phyloP scores from a whole-genome alignment of 2,113 vertebrate genomes.

The Genyomyrus donnyi region DNA sequence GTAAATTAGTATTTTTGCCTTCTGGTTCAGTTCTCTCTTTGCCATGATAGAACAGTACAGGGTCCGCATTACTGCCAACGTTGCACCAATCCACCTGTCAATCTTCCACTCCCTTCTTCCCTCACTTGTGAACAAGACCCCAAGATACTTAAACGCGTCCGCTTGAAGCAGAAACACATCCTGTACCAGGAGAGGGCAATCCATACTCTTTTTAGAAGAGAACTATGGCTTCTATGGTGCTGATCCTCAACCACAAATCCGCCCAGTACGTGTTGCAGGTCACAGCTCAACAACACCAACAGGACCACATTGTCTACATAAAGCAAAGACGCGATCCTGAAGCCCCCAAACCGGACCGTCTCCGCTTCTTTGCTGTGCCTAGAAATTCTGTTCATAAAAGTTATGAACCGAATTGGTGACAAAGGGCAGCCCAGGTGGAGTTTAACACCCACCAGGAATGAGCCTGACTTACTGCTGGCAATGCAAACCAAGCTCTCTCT shows the following conservation, averaged over 20 bases:
- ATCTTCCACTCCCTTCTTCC: neutral
- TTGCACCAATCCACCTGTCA: neutral
- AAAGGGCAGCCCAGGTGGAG: neutral
- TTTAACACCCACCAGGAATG: neutral
- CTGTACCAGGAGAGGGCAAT: neutral
- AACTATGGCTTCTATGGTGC: neutral
- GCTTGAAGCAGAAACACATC: neutral
- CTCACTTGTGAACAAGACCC: neutral
- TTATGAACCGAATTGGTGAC: neutral
- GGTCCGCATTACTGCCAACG: neutral
- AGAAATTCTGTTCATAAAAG: neutral
- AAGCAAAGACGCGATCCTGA: too few species aligned
- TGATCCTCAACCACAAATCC: neutral
- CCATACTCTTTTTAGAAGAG: neutral
- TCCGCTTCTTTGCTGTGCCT: too few species aligned
- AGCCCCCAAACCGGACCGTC: too few species aligned
- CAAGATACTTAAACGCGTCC: neutral
- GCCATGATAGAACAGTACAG: neutral
- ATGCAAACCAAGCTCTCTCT: neutral
- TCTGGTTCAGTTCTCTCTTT: neutral
- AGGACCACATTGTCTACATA: neutral
- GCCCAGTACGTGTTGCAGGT: neutral
- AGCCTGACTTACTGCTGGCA: neutral
- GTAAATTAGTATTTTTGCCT: neutral
- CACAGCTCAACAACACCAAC: neutral